Evolutionary conservation across 2,888 invertebrate species (phyloP), one percentile per base, ranked within the genome.

Genomic region (Mesorhabditis sp.): DNA sequence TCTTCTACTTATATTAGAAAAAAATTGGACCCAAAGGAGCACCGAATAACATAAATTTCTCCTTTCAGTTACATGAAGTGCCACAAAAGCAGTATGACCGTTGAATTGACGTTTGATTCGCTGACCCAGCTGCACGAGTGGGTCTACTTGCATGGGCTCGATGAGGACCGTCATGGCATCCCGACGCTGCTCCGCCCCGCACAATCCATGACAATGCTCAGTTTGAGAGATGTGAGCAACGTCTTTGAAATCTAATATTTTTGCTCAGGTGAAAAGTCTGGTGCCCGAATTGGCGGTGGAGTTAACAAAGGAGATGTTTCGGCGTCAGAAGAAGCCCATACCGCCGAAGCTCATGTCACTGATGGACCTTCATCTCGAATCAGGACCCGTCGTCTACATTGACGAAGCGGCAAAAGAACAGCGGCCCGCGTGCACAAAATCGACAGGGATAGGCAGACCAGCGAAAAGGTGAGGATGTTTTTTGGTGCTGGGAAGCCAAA

Each of bases 241-340:
- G 7, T 13, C n/a, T 13, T 50, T 50, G 58, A 50, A 10, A 50
- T 13, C 2, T 50, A 50, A 50, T 50, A 13, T 50, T 50, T 50
- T 50, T 10, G 58, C n/a, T 50, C 58, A 50, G 58, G 58, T 50
- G 7, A n/a, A n/a, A 10, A 50, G 58, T n/a, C n/a, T 50, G 7
- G 10, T 50, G n/a, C 58, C 58, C n/a, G 58, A 50, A 13, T 50
- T 50, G 58, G 58, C 58, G n/a, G 58, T 50, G 58, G 58, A 50
- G 58, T 13, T 50, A n/a, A 50, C 58, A 2, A 50, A 50, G 58
- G 58, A 50, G n/a, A 50, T 50, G 58, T 50, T 50, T 50, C 58
- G 58, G n/a, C 58, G 58, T 2, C 28, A 28, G 28, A 28, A 28
- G 28, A 28, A 28, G 28, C 28, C 28, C 28, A 28, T 28, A 28